Evolutionary conservation across 2,888 invertebrate genomes (phyloP).

Genomic region (Brachyptera risi): DNA sequence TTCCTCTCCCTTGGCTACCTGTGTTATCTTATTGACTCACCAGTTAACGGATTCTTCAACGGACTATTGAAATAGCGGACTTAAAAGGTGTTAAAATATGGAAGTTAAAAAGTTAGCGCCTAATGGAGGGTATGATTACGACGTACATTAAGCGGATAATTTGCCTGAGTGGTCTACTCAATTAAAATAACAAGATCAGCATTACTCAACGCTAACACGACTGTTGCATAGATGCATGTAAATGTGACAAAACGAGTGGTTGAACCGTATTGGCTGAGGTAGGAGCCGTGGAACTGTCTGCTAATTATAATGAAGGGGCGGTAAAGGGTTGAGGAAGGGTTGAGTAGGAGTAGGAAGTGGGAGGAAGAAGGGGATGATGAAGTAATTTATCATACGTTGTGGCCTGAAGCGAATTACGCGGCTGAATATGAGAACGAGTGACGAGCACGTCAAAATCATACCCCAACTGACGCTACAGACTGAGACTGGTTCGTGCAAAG

Average conservation of each 20-base stretch:
- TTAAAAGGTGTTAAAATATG: background rate
- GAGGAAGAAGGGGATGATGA: background rate
- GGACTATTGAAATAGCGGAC: no score
- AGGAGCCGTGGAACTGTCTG: background rate
- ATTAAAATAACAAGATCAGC: conserved; percentile 7
- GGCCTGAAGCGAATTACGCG: background rate
- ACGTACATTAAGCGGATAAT: background rate
- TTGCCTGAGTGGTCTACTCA: background rate
- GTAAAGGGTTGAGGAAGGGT: no score
- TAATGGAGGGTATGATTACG: background rate
- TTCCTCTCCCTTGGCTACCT: no score
- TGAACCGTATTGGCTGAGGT: background rate
- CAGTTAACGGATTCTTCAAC: no score
- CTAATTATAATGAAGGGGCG: background rate
- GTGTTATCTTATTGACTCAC: no score
- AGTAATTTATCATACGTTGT: background rate
- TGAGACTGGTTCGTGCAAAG: no score
- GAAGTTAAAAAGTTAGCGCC: background rate
- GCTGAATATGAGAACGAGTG: no score
- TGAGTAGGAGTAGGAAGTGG: no score
- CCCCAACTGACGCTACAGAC: background rate
- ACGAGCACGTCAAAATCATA: background rate
- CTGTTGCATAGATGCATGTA: background rate
- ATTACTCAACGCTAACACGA: no score
- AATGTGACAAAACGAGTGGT: background rate